These are phyloP conservation scores for Diceros bicornis DNA, from an alignment of 2,797 vertebrate species.

Conservation along the genomic window DNA sequence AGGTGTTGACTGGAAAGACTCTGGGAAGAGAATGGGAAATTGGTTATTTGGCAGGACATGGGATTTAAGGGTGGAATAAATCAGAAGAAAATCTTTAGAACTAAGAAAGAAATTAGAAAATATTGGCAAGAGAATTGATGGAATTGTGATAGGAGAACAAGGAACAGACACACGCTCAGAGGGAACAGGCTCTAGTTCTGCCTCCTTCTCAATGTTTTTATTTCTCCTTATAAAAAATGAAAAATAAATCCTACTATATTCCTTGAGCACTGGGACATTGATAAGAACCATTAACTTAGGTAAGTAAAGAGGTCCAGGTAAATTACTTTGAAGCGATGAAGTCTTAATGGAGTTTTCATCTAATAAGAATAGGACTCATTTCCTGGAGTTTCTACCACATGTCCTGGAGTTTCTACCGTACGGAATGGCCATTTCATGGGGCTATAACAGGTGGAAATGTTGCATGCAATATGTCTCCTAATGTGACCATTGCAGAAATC, in stretches of 20 bases:
- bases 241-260: conserved; percentile 20
- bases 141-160: conserved; percentile 4
- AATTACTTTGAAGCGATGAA: conserved; percentile 30
- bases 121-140: not conserved
- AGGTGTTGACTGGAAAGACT: not conserved
- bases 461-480: not conserved
- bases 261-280: not conserved
- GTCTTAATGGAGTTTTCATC: conserved; percentile 4
- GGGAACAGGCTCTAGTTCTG: not conserved
- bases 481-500: not conserved
- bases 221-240: conserved; percentile 49
- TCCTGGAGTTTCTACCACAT: not conserved
- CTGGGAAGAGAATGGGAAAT: not conserved
- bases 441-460: not conserved
- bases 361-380: not conserved
- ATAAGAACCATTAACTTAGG: not conserved
- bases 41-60: not conserved
- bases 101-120: conserved; percentile 64
- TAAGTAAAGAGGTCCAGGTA: not conserved
- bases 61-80: conserved; percentile 22
- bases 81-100: conserved; percentile 55
- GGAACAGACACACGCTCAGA: conserved; percentile 11
- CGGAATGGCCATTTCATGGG: not conserved
- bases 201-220: conserved; percentile 5
- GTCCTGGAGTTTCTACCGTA: not conserved